Conservation (phyloP, 2,113 vertebrate genomes). For the mouse (Mus musculus) region DNA sequence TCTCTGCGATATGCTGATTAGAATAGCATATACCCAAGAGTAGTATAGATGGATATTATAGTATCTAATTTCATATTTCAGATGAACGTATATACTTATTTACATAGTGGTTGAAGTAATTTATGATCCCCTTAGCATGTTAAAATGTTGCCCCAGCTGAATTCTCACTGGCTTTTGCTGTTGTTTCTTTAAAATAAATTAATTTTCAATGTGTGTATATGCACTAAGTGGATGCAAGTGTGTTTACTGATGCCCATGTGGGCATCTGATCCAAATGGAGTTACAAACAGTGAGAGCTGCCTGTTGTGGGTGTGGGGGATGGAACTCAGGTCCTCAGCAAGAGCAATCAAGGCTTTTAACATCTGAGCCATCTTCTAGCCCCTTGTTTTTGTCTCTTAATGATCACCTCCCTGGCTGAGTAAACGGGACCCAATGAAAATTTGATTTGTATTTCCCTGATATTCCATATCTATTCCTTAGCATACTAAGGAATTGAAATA, state of each 20-base stretch:
- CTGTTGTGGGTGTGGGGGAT: background rate
- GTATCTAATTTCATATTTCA: background rate
- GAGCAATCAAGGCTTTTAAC: background rate
- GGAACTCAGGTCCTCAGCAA: background rate
- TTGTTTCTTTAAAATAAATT: background rate
- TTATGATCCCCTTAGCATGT: background rate
- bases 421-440: background rate
- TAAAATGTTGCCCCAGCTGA: background rate
- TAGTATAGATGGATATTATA: background rate
- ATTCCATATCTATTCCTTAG: background rate
- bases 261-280: background rate
- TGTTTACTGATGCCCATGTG: background rate
- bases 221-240: background rate
- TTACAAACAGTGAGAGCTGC: background rate
- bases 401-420: background rate
- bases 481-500: too few species aligned
- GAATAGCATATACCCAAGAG: background rate
- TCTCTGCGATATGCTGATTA: background rate
- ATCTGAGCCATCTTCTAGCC: background rate
- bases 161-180: background rate
- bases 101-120: background rate
- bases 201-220: background rate
- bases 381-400: background rate
- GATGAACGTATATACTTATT: background rate
- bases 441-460: background rate